Conservation (phyloP, 1,140 invertebrate species). For the Bicyclus anynana region DNA sequence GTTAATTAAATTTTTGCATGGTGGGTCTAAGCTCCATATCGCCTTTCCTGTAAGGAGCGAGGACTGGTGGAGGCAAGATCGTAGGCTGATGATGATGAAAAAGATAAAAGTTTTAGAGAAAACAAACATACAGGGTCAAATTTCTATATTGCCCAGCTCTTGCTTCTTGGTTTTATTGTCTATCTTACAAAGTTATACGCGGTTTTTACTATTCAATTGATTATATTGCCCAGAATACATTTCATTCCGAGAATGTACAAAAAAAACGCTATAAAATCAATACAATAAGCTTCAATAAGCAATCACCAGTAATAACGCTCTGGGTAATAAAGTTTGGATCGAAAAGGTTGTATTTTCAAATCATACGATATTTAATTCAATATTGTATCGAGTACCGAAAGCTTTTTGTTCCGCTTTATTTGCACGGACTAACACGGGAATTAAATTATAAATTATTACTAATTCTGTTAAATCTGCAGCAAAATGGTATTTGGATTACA, state of each 20-base stretch:
- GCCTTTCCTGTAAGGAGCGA: no score
- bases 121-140: no score
- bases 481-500: no score
- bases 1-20: no score
- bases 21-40: no score
- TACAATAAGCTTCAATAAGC: constrained; percentile 45
- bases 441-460: no score
- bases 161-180: not conserved
- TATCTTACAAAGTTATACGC: not conserved
- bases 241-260: constrained; percentile 23
- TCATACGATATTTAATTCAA: constrained; percentile 14
- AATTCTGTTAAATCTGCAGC: no score
- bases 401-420: not conserved
- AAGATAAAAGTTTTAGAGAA: no score
- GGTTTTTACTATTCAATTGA: constrained; percentile 7
- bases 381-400: no score
- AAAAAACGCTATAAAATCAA: constrained; percentile 47
- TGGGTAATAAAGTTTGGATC: constrained; percentile 43
- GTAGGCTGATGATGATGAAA: no score
- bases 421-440: no score
- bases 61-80: no score
- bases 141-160: not conserved
- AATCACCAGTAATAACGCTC: constrained; percentile 39
- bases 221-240: constrained; percentile 9
- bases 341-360: constrained; percentile 28